Conservation (phyloP, 1,140 invertebrate species). For the Pachypeltis micranthus region DNA sequence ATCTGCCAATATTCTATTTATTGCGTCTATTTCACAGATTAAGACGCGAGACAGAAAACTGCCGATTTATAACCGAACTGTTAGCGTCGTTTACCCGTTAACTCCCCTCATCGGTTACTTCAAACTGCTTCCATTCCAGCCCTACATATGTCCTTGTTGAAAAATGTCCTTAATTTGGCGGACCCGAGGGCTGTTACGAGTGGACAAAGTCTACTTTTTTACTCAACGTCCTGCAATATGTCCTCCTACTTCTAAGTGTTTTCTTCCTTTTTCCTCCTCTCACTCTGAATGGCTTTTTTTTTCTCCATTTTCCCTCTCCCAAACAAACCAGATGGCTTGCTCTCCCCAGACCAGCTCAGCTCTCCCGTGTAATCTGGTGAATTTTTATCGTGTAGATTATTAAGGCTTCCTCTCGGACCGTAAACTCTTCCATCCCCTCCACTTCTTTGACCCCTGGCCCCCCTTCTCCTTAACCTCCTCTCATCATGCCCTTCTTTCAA, state of each 20-base stretch:
- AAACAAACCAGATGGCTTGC: not conserved
- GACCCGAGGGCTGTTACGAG: not conserved
- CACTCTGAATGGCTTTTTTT: no score
- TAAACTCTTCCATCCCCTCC: not conserved
- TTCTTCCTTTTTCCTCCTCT: no score
- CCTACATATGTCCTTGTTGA: not conserved
- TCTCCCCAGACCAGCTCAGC: not conserved
- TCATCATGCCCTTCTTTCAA: not conserved
- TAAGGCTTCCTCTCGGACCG: not conserved
- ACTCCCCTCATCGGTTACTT: no score
- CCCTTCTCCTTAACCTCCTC: not conserved
- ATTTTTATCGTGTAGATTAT: slow-evolving; percentile 7
- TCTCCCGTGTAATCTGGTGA: not conserved
- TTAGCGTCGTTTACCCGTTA: no score
- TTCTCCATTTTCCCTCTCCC: not conserved
- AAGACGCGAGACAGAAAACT: no score
- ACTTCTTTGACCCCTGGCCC: no score
- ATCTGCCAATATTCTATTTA: no score
- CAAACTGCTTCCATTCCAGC: no score
- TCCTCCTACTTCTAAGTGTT: no score
- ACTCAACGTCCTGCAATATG: not conserved
- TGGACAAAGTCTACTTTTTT: not conserved
- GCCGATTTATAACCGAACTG: no score
- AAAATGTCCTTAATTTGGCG: not conserved
- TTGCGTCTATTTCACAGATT: no score